Conservation (phyloP, 2,113 vertebrate genomes). For the Bucco capensis region DNA sequence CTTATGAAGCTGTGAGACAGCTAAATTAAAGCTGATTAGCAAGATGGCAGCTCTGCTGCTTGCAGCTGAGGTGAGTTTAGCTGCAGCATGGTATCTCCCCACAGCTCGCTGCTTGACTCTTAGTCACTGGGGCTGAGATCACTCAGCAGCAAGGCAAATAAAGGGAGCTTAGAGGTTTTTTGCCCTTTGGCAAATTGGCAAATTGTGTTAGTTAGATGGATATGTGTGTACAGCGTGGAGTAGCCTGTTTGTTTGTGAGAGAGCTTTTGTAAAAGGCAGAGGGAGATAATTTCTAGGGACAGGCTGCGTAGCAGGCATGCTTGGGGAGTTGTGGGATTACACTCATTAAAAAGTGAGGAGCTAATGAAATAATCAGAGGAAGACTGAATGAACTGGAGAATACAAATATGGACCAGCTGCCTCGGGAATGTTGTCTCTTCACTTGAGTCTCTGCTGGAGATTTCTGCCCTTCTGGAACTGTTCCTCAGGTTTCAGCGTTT, state of each 20-base stretch:
- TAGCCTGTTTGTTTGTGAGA: constrained; percentile 83
- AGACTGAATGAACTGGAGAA: constrained; percentile 65
- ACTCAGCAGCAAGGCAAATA: constrained; percentile 61
- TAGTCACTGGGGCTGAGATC: constrained; percentile 38
- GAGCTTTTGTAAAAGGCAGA: constrained; percentile 77
- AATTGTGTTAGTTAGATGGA: constrained; percentile 83
- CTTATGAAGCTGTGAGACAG: constrained; percentile 70
- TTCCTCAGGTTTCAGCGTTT: background rate
- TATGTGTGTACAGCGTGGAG: constrained; percentile 81
- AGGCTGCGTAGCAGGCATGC: constrained; percentile 47
- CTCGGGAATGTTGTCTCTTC: background rate
- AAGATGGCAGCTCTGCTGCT: constrained; percentile 60
- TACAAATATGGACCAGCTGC: background rate
- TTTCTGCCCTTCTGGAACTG: background rate
- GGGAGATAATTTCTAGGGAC: constrained; percentile 81
- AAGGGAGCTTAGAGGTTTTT: constrained; percentile 71
- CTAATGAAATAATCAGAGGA: constrained; percentile 65
- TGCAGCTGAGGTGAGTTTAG: constrained; percentile 55
- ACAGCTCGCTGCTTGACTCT: constrained; percentile 18
- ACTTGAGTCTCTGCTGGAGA: background rate
- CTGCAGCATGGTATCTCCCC: constrained; percentile 24
- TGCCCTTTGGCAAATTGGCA: constrained; percentile 89
- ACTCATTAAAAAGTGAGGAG: constrained; percentile 46
- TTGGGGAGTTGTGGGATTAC: constrained; percentile 28
- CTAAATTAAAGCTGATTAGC: constrained; percentile 76